Base-by-base conservation (phyloP, 2,888 invertebrate species). In the Ditula angustiorana region DNA sequence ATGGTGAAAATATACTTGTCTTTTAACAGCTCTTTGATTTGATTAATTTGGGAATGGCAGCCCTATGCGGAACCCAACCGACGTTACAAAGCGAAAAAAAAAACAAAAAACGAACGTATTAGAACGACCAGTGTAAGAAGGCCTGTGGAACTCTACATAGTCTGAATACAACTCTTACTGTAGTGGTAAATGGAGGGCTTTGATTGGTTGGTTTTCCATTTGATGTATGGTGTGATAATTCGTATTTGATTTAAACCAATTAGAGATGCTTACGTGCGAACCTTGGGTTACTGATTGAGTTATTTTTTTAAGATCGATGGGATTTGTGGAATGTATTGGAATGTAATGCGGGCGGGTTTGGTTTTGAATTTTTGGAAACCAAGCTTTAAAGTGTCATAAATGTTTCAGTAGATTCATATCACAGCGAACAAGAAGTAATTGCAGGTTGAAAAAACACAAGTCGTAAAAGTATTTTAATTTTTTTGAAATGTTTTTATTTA, bases 211-310 rank as follows among this genome's bases (percentile, higher is more conserved):
- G 87, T 74, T 67, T 66, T 64, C 68, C 69, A 58, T 67, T 65
- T 76, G 78, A 78, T 79, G 79, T 83, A 78, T 82, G 78, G 75
- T 77, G 80, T 76, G 81, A 80, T 90, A 84, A 91, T 88, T 87
- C 79, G 74, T 85, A 82, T 90, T 89, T 89, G 85, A 91, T 90
- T 88, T 86, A 84, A 83, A 88, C 91, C 90, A 91, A 92, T 91
- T 92, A 92, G 90, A 79, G 80, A 89, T 87, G 92, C 88, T 92
- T 91, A 91, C 90, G 79, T 78, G 87, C 85, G 81, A 86, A 86
- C 85, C 79, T 83, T 77, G 75, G 77, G 76, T 72, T 78, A 19
- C 50, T 67, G 75, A 79, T 83, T 81, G 77, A 79, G 77, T 70
- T 73, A 78, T 83, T 83, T 81, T 79, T 78, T 62, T 58, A 50